Evolutionary conservation across 2,888 invertebrate genomes (phyloP).

Genomic region (Chironomus riparius): DNA sequence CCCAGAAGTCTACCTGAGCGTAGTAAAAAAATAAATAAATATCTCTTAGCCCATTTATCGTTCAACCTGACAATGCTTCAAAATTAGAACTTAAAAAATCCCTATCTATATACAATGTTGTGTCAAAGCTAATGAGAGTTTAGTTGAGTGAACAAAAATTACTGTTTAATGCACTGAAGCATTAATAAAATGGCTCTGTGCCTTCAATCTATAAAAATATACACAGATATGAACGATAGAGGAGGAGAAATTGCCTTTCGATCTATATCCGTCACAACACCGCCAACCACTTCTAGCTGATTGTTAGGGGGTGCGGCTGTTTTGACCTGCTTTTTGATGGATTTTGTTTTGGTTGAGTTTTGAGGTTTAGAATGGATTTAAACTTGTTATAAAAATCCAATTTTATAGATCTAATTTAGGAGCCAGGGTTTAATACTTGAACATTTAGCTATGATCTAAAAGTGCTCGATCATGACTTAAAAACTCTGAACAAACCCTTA

Average conservation of each 20-base stretch:
- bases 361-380: too few species aligned
- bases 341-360: too few species aligned
- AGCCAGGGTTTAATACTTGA: too few species aligned
- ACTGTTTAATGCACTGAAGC: constrained; percentile 18
- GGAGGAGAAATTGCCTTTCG: background rate
- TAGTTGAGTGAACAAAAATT: constrained; percentile 10
- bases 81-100: background rate
- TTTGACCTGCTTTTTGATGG: too few species aligned
- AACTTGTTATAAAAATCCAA: too few species aligned
- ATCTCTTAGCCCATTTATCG: background rate
- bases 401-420: too few species aligned
- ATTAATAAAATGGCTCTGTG: constrained; percentile 20
- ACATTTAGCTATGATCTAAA: too few species aligned
- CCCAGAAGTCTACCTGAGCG: background rate
- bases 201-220: background rate
- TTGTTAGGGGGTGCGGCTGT: too few species aligned
- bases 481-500: too few species aligned
- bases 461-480: too few species aligned
- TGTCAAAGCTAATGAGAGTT: constrained; percentile 22
- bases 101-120: background rate
- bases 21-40: background rate
- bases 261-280: background rate
- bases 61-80: background rate
- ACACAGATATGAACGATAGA: background rate
- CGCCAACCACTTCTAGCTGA: background rate